Evolutionary conservation across 2,113 vertebrate species (phyloP), one percentile per base, ranked within the genome.

Genomic region (Artemisiospiza belli): DNA sequence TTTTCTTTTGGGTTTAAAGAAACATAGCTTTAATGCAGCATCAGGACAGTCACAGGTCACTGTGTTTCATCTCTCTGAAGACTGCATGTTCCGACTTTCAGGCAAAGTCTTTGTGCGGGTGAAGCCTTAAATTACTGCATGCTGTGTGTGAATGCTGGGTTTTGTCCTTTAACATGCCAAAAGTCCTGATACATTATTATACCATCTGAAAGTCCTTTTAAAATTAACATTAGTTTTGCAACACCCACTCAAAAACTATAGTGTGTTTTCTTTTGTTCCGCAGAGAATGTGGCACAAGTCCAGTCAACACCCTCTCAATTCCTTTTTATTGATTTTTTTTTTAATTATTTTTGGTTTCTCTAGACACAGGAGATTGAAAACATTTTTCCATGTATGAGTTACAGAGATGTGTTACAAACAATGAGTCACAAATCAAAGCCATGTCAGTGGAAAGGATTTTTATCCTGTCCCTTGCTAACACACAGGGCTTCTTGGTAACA

Each of bases 11-110:
- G 28, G 25, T 66, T n/a, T 35, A 25, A 89, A 63, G 46, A 70
- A 89, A 47, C 15, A 44, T 9, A 66, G 35, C 7, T 84, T 89
- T 57, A 37, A 39, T 51, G 47, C 24, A 47, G 14, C 59, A 46
- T 37, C 72, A 62, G 43, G 79, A 74, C 18, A 74, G 30, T 19
- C 41, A 49, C 0, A 0, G 16, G 7, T 47, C 1, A 2, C 24
- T 22, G 4, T 37, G 15, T 83, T 85, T 95, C 20, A 58, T 39
- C 14, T 51, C 63, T 54, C 47, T 55, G n/a, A 58, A 23, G 51
- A 31, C 2, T 43, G 21, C 9, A 33, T 2, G 1, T n/a, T 33
- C 25, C 37, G 54, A 12, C 28, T 87, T 70, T 14, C 46, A 83
- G 57, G 43, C 47, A 92, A n/a, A 46, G 49, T 28, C 28, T 11